phyloP scores from a whole-genome alignment of 2,113 vertebrate genomes.

The Macaca mulatta region DNA sequence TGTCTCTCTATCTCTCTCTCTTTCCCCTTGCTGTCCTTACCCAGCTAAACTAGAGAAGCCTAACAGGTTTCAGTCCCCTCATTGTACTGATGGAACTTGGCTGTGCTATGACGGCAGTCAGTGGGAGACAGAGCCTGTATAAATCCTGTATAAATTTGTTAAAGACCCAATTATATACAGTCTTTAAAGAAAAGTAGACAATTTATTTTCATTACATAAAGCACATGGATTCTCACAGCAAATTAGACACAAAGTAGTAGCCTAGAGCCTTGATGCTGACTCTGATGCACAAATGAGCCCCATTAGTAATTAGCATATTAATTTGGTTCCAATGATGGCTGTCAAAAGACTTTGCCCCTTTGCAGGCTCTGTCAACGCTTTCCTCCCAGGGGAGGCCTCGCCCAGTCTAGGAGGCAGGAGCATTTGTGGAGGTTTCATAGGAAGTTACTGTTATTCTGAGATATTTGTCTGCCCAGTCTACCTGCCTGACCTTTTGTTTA shows the following conservation, averaged over 20 bases:
- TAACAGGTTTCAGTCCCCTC: not conserved
- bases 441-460: not conserved
- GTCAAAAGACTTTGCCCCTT: not conserved
- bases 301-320: not conserved
- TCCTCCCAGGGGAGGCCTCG: not conserved
- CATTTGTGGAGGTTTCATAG: not conserved
- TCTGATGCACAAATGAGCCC: slow-evolving; percentile 7
- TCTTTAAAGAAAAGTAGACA: not conserved
- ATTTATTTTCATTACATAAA: slow-evolving; percentile 32
- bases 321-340: slow-evolving; percentile 13
- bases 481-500: not conserved
- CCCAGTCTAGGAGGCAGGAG: not conserved
- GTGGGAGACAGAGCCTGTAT: not conserved
- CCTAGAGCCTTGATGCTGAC: not conserved
- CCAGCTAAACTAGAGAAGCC: not conserved
- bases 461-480: not conserved
- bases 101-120: not conserved
- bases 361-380: not conserved
- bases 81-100: not conserved
- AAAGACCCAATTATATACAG: not conserved
- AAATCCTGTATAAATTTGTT: not conserved
- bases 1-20: not conserved
- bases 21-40: not conserved
- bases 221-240: not conserved
- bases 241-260: not conserved